A percentile compares a stretch with the other conserved stretches of the same genome.
Evolutionary conservation across 1,140 invertebrate species (phyloP).

Genomic region (Hirudo medicinalis): DNA sequence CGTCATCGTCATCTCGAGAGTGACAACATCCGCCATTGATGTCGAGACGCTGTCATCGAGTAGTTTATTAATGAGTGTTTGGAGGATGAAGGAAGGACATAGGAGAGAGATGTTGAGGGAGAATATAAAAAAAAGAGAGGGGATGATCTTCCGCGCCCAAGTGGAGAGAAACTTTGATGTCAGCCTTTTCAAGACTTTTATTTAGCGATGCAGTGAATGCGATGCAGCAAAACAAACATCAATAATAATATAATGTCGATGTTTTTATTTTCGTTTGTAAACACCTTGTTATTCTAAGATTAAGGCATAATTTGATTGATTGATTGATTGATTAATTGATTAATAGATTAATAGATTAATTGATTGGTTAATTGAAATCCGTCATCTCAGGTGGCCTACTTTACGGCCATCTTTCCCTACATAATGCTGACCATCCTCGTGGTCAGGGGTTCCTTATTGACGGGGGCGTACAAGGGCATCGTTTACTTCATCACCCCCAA

Average conservation of each 20-base stretch:
- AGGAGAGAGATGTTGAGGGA: too few relatives aligned
- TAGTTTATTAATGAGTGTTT: too few relatives aligned
- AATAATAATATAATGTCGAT: neutral
- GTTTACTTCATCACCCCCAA: slow-evolving; percentile 21
- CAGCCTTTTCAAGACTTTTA: neutral
- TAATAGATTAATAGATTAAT: neutral
- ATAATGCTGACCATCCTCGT: slow-evolving; percentile 23
- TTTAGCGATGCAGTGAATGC: neutral
- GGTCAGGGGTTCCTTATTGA: slow-evolving; percentile 19
- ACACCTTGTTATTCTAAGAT: neutral
- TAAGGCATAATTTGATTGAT: neutral
- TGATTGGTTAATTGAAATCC: neutral
- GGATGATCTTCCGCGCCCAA: too few relatives aligned
- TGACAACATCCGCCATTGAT: too few relatives aligned
- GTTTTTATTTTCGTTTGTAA: too few relatives aligned
- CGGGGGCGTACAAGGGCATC: slow-evolving; percentile 23
- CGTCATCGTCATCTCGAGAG: neutral
- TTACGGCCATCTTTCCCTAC: slow-evolving; percentile 25
- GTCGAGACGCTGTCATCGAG: too few relatives aligned
- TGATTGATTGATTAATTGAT: neutral
- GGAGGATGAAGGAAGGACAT: too few relatives aligned
- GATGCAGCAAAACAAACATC: neutral
- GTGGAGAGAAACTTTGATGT: too few relatives aligned
- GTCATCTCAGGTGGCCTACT: slow-evolving; percentile 22
- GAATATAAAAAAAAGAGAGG: too few relatives aligned